These are phyloP conservation scores for Trinectes maculatus DNA, from an alignment of 2,113 vertebrate genomes.

Conservation along the genomic window DNA sequence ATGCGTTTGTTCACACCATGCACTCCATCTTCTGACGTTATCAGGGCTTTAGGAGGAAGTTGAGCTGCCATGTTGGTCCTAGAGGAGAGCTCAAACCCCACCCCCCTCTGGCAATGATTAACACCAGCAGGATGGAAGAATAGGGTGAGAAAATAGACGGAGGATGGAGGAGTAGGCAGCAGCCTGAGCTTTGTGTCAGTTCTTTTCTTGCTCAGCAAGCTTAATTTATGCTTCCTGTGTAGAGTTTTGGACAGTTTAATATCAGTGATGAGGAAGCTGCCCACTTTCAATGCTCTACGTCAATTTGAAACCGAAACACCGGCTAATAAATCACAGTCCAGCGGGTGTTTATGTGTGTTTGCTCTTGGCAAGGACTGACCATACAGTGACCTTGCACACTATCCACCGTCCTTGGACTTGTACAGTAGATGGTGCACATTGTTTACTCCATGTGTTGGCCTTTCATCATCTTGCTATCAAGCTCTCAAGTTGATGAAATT, in stretches of 20 bases:
- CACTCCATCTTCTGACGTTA: constrained; percentile 22
- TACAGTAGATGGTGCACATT: constrained; percentile 2
- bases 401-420: constrained; percentile 14
- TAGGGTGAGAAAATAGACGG: constrained; percentile 51
- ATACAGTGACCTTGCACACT: constrained; percentile 18
- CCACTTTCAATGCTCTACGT: constrained; percentile 1
- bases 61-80: constrained; percentile 13
- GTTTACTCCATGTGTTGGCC: constrained; percentile 4
- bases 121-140: constrained; percentile 54
- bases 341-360: constrained; percentile 17
- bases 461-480: constrained; percentile 58
- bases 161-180: constrained; percentile 17
- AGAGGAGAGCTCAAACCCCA: constrained; percentile 24
- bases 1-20: neutral
- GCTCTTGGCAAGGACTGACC: neutral
- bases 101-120: constrained; percentile 53
- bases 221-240: constrained; percentile 27
- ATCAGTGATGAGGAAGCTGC: neutral
- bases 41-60: constrained; percentile 39
- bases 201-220: constrained; percentile 20
- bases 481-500: constrained; percentile 61
- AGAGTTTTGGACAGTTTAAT: constrained; percentile 24
- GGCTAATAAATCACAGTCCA: constrained; percentile 28
- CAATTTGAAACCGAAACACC: constrained; percentile 10
- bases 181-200: constrained; percentile 10